Evolutionary conservation across 2,797 vertebrate species (phyloP).

Genomic region (Enteromius unitaeniatus): DNA sequence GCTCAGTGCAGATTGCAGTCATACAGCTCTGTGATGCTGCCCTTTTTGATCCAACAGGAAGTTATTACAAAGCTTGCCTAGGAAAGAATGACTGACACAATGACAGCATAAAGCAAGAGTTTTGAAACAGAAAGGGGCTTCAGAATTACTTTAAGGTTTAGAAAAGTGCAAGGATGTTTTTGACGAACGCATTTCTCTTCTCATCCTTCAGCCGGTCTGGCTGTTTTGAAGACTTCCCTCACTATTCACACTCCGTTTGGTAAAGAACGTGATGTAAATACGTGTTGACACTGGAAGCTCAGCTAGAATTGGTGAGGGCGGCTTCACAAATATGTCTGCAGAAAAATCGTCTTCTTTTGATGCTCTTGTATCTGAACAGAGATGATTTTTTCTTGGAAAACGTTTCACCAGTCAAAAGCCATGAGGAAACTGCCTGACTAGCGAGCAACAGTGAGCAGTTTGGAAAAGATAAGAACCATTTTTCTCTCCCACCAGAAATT

Average conservation of each 20-base stretch:
- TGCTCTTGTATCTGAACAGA: background rate
- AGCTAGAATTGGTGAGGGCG: slow-evolving; percentile 12
- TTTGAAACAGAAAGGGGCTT: slow-evolving; percentile 22
- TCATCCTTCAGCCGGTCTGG: slow-evolving; percentile 5
- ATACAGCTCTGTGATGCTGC: slow-evolving; percentile 35
- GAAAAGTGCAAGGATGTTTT: slow-evolving; percentile 32
- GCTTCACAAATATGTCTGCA: slow-evolving; percentile 7
- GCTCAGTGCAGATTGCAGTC: slow-evolving; percentile 47
- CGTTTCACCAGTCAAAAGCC: slow-evolving; percentile 3
- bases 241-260: slow-evolving; percentile 25
- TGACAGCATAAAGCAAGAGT: slow-evolving; percentile 36
- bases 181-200: background rate
- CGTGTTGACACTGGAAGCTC: slow-evolving; percentile 27
- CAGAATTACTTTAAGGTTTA: slow-evolving; percentile 26
- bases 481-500: background rate
- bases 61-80: slow-evolving; percentile 54
- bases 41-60: slow-evolving; percentile 41
- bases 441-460: background rate
- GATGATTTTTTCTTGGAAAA: slow-evolving; percentile 2
- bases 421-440: background rate
- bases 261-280: slow-evolving; percentile 37
- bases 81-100: slow-evolving; percentile 44
- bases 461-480: slow-evolving; percentile 16
- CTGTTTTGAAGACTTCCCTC: background rate
- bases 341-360: background rate